Evolutionary conservation across 2,888 invertebrate genomes (phyloP), one percentile per base, ranked within the genome.

Genomic region (Escarpia spicata): DNA sequence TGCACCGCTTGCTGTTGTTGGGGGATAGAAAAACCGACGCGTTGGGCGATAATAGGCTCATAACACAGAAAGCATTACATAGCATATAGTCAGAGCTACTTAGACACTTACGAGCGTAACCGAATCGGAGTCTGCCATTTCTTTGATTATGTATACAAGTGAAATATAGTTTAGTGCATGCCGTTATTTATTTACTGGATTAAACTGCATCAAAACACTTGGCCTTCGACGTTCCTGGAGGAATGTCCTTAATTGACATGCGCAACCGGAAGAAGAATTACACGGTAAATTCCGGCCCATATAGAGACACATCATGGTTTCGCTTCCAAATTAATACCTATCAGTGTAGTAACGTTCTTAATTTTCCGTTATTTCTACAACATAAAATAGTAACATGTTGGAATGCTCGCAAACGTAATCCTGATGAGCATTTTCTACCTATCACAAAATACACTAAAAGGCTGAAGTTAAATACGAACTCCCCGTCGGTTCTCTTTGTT

Each of bases 81-180:
- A 43, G 37, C 37, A 45, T 45, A 90, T 75, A 92, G 43, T n/a
- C 15, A 58, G 31, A 75, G 15, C 15, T 43, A 58, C 31, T 31
- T 91, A 19, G 37, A 60, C 26, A 92, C 94, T 93, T 95, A 96
- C 96, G 93, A 96, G 91, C n/a, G 95, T 95, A 19, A 95, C 94
- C 90, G 95, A 94, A 93, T 96, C 96, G 91, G 95, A 94, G 91
- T 95, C 95, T 92, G 95, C 95, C 96, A 96, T 96, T 92, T 95
- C 12, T 26, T 26, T 26, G 26, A 75, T 75, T 19, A 75, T 75
- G 26, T n/a, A 15, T 19, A 26, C 26, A 75, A 75, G 75, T 4
- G 6, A 75, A 75, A 75, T 75, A n/a, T 75, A 26, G 75, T 75
- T 75, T 75, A 75, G 19, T 75, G 75, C 75, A 75, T 75, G 75